Evolutionary conservation across 1,140 invertebrate species (phyloP), one percentile per base, ranked within the genome.

Genomic region (Drosophila mauritiana): DNA sequence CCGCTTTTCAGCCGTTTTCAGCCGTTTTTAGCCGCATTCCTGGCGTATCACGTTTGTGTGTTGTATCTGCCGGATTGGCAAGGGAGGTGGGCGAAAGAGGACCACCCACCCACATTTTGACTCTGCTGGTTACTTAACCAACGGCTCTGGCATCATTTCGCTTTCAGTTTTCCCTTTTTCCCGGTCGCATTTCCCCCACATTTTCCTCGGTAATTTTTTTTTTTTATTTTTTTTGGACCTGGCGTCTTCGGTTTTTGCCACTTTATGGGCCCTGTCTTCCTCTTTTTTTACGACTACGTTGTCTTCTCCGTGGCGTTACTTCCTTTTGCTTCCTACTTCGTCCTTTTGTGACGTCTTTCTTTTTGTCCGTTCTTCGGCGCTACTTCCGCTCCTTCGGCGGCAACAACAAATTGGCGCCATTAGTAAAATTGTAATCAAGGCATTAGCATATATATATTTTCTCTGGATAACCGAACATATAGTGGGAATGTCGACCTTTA

Each of bases 331-430:
- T 67, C 53, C 34, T 20, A 34, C 15, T 58, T 20, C 25, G 48
- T 51, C 49, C 54, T 46, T 77, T 77, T 68, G 73, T 77, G 67
- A 57, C 73, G 43, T 45, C 74, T 77, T 76, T 68, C 39, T 40
- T 49, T 59, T 27, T 67, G 54, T 25, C 46, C 43, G 43, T 52
- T 61, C 43, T 49, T 56, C 56, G 51, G 58, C 36, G 58, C 73
- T 65, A 65, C 59, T 65, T 75, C 59, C 58, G 73, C n/a, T 64
- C 27, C 68, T 61, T 52, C 49, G 62, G 61, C 52, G 39, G 57
- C 67, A 78, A 34, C 69, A 89, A 89, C 78, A 88, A 84, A 89
- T 83, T 89, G 75, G 72, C 81, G 67, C 84, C 84, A 88, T 88
- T 88, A 78, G 58, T 53, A 25, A 73, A 65, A 88, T 89, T 80